A percentile compares a stretch with the other conserved stretches of the same genome.
Evolutionary conservation across 2,888 invertebrate species (phyloP).

Genomic region (Geotrupes spiniger): DNA sequence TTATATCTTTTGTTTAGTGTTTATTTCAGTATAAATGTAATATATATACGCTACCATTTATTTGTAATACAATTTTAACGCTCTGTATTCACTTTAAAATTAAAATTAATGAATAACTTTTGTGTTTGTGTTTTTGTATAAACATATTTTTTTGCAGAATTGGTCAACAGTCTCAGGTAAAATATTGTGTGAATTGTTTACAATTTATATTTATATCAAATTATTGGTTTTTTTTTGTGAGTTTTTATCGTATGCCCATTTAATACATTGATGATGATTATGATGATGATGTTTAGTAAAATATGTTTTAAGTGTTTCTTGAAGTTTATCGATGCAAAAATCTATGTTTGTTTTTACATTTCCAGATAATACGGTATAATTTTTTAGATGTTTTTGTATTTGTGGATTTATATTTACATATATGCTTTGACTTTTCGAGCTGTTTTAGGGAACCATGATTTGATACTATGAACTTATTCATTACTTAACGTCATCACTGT

Average conservation of each 20-base stretch:
- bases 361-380: too few species aligned
- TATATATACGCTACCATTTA: too few species aligned
- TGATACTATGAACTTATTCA: too few species aligned
- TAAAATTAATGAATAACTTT: conserved; percentile 23
- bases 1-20: too few species aligned
- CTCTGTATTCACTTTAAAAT: conserved; percentile 21
- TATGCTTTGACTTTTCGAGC: too few species aligned
- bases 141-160: conserved; percentile 10
- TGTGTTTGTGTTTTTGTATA: conserved; percentile 23
- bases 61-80: neutral
- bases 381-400: too few species aligned
- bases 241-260: conserved; percentile 6
- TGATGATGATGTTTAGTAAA: conserved; percentile 3
- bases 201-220: neutral
- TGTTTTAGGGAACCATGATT: too few species aligned
- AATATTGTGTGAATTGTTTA: conserved; percentile 6
- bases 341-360: too few species aligned
- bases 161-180: conserved; percentile 1
- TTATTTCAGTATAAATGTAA: too few species aligned
- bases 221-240: neutral
- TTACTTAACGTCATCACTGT: too few species aligned
- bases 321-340: conserved; percentile 6
- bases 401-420: too few species aligned
- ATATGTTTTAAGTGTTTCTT: conserved; percentile 6
- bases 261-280: neutral